Evolutionary conservation across 2,888 invertebrate species (phyloP), one percentile per base, ranked within the genome.

Genomic region (Drosophila meridiana): DNA sequence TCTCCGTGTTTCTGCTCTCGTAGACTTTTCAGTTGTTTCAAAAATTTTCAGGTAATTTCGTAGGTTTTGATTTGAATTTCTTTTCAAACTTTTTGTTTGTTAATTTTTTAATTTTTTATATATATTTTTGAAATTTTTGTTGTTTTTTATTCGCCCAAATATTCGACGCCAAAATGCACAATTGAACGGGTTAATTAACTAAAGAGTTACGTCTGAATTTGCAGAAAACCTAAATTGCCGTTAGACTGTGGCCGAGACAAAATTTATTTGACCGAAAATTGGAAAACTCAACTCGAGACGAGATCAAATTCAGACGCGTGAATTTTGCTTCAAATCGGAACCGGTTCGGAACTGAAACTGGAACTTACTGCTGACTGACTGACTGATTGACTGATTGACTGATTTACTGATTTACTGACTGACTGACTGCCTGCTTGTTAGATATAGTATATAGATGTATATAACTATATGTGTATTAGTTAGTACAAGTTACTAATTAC

Each of bases 1-100:
- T 69, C 67, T 80, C 67, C 60, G 56, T 42, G 52, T 43, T 71
- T 62, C 47, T 56, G 9, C 20, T 73, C 64, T 82, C 59, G 67
- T 83, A 80, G 76, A 81, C 76, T 88, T 80, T 79, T 80, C 79
- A 78, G 78, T 83, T 82, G 62, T 73, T 71, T 78, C 76, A 74
- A 87, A 91, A 89, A 85, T 77, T 73, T 85, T 92, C 92, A 92
- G 92, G 92, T 92, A 92, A 92, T 91, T 92, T 91, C 90, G 92
- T 91, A 92, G 92, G 92, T 87, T 86, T 83, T 80, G 78, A 83
- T 87, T 87, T 73, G 57, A 63, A 78, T 76, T 78, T 80, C 20
- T 80, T 11, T 30, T 76, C 38, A 58, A 74, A 74, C 57, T 87
- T 64, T 73, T 79, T 38, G 67, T 20, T 56, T 40, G 28, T 8